These are phyloP conservation scores for Arctocebus calabarensis DNA, from an alignment of 2,797 vertebrate species.

Conservation along the genomic window DNA sequence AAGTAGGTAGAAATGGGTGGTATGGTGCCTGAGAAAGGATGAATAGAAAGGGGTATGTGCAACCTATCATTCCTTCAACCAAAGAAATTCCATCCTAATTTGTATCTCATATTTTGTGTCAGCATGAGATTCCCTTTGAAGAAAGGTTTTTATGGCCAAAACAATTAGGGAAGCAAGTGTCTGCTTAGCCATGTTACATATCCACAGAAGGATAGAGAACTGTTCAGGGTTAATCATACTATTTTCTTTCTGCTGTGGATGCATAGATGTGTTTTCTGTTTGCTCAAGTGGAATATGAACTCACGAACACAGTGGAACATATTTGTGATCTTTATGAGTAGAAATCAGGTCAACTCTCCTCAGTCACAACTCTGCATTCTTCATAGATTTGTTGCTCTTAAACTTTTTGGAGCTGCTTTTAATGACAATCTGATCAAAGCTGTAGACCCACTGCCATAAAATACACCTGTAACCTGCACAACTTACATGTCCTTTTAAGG, in stretches of 20 bases:
- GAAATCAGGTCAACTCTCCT: not conserved
- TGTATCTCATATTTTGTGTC: not conserved
- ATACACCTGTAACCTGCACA: not conserved
- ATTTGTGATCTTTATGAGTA: conserved; percentile 16
- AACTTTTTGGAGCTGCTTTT: not conserved
- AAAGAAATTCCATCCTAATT: conserved; percentile 14
- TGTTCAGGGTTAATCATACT: not conserved
- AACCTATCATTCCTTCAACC: not conserved
- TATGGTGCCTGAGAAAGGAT: not conserved
- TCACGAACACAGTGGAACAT: not conserved
- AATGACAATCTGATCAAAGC: not conserved
- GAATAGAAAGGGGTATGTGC: not conserved
- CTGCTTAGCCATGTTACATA: not conserved
- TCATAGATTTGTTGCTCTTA: not conserved
- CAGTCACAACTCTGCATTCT: not conserved
- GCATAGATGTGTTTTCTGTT: not conserved
- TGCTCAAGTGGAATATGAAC: not conserved
- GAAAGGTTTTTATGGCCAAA: not conserved
- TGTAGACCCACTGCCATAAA: not conserved
- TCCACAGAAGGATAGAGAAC: not conserved
- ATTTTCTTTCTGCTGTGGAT: not conserved
- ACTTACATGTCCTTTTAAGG: not conserved
- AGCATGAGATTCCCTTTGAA: conserved; percentile 35
- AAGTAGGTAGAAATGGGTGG: not conserved
- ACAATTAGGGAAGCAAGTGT: not conserved